These are phyloP conservation scores for Apamea anceps DNA, from an alignment of 2,888 invertebrate species.

Conservation along the genomic window DNA sequence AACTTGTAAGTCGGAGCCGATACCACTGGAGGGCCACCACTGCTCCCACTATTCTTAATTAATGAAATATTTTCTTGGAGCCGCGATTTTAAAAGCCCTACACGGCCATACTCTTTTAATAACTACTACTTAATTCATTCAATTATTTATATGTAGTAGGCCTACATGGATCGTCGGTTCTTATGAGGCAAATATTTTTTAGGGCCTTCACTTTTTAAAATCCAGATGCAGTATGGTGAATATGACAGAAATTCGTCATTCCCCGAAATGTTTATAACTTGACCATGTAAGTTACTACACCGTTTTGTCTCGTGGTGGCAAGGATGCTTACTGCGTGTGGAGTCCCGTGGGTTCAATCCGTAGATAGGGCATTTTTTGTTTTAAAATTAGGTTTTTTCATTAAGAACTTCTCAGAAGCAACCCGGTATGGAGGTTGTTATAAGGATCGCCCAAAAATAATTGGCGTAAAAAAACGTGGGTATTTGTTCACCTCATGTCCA, in stretches of 20 bases:
- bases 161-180: not conserved
- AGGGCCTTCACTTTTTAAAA: not conserved
- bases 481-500: not conserved
- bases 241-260: not conserved
- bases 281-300: not conserved
- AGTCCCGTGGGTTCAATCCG: not conserved
- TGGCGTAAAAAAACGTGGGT: not conserved
- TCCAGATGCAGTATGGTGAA: not conserved
- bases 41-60: not conserved
- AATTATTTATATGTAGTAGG: not conserved
- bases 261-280: not conserved
- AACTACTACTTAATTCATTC: conserved; percentile 14
- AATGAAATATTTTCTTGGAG: not conserved
- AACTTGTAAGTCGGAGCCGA: too few species aligned
- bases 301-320: not conserved
- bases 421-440: not conserved
- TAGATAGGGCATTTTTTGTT: not conserved
- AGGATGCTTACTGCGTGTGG: not conserved
- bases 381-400: not conserved
- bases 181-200: not conserved
- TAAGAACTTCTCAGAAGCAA: not conserved
- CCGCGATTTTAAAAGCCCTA: conserved; percentile 22
- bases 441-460: not conserved
- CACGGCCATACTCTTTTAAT: conserved; percentile 6
- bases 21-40: not conserved